These are phyloP conservation scores for Lysandra bellargus DNA, from an alignment of 2,888 invertebrate genomes.

Conservation along the genomic window DNA sequence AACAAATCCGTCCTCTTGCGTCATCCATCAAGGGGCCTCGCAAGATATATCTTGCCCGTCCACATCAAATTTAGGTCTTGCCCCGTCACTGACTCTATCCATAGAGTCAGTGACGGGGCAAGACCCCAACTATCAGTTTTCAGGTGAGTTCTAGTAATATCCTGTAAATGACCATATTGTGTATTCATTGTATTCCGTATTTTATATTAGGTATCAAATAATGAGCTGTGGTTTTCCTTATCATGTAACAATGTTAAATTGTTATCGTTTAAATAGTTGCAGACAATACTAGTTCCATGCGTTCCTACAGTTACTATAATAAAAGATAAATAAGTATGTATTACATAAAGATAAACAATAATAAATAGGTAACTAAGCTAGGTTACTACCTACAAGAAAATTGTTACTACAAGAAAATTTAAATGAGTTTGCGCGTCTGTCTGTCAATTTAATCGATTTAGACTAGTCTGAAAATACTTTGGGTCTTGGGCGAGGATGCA, in stretches of 20 bases:
- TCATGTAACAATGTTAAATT: slow-evolving; percentile 13
- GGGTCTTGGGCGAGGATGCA: too few species aligned
- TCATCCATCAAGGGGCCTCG: too few species aligned
- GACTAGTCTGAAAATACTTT: too few species aligned
- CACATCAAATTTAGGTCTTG: too few species aligned
- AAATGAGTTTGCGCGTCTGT: too few species aligned
- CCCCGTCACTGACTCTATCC: too few species aligned
- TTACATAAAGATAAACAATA: not conserved
- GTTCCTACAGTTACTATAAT: not conserved
- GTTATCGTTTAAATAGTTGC: slow-evolving; percentile 19
- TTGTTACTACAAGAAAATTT: too few species aligned
- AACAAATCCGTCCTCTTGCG: too few species aligned
- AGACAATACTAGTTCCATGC: not conserved
- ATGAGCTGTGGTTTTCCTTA: slow-evolving; percentile 25
- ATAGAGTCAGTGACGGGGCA: not conserved
- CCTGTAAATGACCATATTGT: not conserved
- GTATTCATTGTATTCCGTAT: not conserved
- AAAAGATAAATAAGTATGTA: not conserved
- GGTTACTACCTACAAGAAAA: too few species aligned
- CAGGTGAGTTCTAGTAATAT: not conserved
- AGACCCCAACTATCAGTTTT: not conserved
- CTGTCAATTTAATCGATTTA: too few species aligned
- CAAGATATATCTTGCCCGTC: too few species aligned
- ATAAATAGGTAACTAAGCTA: not conserved
- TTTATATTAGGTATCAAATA: not conserved